A percentile compares a stretch with the other conserved stretches of the same genome.
Conservation (phyloP, 2,888 invertebrate species). For the Xestoiulus laeticollis region DNA sequence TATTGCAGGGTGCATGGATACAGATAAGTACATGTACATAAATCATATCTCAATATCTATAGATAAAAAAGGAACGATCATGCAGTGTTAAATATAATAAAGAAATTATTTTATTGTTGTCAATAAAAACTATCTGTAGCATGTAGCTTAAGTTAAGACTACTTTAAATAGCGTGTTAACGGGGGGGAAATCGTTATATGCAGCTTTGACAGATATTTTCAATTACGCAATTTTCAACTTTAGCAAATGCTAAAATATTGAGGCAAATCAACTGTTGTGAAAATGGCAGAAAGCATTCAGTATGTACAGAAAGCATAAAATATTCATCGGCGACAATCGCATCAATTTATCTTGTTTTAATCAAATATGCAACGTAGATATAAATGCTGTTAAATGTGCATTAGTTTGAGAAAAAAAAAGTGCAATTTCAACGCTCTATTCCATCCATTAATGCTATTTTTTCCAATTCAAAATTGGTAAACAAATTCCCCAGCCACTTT, state of each 20-base stretch:
- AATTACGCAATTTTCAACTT: background rate
- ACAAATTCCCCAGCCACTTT: constrained; percentile 29
- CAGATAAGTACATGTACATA: no score
- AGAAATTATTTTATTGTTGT: no score
- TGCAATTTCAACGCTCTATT: constrained; percentile 34
- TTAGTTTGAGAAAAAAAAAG: constrained; percentile 15
- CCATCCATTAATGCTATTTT: constrained; percentile 32
- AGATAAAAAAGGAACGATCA: no score
- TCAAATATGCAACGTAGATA: constrained; percentile 37
- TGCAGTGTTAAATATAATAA: no score
- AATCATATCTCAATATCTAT: no score
- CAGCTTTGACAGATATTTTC: background rate
- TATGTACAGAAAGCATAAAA: background rate
- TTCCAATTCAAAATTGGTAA: constrained; percentile 34
- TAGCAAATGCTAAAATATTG: background rate
- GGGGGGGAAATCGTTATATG: no score
- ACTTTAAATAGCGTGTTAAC: background rate
- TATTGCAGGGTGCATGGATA: no score
- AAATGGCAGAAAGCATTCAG: background rate
- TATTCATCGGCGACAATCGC: constrained; percentile 3
- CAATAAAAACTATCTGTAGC: background rate
- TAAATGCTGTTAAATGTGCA: constrained; percentile 16
- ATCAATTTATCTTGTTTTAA: constrained; percentile 34
- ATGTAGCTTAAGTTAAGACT: no score
- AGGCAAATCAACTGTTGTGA: background rate